Evolutionary conservation across 92 coral and sea anemone species (phyloP).

Genomic region (Hydrozoanthus gracilis): DNA sequence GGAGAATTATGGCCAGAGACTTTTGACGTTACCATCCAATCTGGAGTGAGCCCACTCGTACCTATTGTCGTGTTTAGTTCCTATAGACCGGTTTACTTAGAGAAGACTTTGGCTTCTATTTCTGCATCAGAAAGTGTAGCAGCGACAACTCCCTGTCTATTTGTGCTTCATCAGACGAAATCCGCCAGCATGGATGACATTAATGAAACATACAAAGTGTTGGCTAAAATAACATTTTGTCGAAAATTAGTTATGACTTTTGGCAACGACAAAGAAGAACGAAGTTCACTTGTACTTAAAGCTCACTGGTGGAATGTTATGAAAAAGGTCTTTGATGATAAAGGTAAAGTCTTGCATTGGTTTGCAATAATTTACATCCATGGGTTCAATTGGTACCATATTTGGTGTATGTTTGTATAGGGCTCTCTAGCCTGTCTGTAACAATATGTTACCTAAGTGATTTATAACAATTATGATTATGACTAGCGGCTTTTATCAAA

Average conservation of each 20-base stretch:
- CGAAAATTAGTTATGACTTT: slow-evolving; percentile 90
- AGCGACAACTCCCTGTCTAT: slow-evolving; percentile 88
- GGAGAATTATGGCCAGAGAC: slow-evolving; percentile 77
- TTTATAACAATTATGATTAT: too few relatives aligned
- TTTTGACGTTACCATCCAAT: slow-evolving; percentile 62
- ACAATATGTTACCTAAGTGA: too few relatives aligned
- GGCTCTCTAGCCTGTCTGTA: too few relatives aligned
- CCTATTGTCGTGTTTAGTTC: slow-evolving; percentile 90
- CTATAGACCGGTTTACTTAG: slow-evolving; percentile 87
- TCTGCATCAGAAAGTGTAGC: slow-evolving; percentile 80
- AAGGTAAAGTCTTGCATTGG: slow-evolving; percentile 51
- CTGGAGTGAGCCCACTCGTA: slow-evolving; percentile 68
- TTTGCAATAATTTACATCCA: background rate
- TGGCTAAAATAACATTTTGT: slow-evolving; percentile 90
- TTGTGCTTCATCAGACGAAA: slow-evolving; percentile 84
- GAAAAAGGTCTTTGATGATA: slow-evolving; percentile 89
- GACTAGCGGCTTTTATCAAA: too few relatives aligned
- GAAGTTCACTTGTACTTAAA: slow-evolving; percentile 78
- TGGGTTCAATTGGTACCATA: background rate
- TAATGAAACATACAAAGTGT: slow-evolving; percentile 85
- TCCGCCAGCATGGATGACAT: slow-evolving; percentile 80
- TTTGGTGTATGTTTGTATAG: background rate
- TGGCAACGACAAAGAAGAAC: slow-evolving; percentile 85
- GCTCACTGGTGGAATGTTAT: slow-evolving; percentile 94
- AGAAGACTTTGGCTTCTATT: slow-evolving; percentile 88